These are phyloP conservation scores for Tenthredo notha DNA, from an alignment of 2,888 invertebrate species.

Conservation along the genomic window DNA sequence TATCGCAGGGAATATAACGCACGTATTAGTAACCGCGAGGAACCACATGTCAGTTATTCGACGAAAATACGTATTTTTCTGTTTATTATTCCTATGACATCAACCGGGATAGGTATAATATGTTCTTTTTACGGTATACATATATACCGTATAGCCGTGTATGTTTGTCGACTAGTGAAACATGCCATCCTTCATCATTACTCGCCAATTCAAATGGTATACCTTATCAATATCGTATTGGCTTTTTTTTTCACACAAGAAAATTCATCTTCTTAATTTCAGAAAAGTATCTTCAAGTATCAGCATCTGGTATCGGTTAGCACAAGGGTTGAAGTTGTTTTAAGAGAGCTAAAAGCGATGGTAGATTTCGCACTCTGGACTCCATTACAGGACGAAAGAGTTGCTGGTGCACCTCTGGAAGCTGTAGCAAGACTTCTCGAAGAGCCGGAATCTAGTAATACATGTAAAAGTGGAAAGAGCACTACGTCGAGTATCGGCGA, in stretches of 20 bases:
- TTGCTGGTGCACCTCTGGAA: slow-evolving; percentile 86
- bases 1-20: slow-evolving; percentile 5
- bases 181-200: neutral
- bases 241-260: neutral
- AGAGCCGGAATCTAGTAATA: slow-evolving; percentile 70
- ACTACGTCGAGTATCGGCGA: slow-evolving; percentile 13
- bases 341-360: slow-evolving; percentile 90
- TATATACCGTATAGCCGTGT: neutral
- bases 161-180: slow-evolving; percentile 31
- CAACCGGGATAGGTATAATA: neutral
- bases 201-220: neutral
- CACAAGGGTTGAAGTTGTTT: slow-evolving; percentile 85
- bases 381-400: slow-evolving; percentile 88
- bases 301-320: slow-evolving; percentile 85
- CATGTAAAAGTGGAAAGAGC: slow-evolving; percentile 46
- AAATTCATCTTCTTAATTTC: slow-evolving; percentile 68
- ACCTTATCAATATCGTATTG: neutral
- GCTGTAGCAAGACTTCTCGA: slow-evolving; percentile 87
- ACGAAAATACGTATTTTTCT: slow-evolving; percentile 37
- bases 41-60: slow-evolving; percentile 24
- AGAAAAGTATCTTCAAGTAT: slow-evolving; percentile 89
- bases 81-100: slow-evolving; percentile 46
- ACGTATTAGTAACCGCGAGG: neutral
- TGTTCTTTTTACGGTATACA: neutral
- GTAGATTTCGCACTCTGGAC: slow-evolving; percentile 88